A percentile compares a stretch with the other conserved stretches of the same genome.
Conservation (phyloP, 1,140 invertebrate genomes). For the Laodelphax striatellus region DNA sequence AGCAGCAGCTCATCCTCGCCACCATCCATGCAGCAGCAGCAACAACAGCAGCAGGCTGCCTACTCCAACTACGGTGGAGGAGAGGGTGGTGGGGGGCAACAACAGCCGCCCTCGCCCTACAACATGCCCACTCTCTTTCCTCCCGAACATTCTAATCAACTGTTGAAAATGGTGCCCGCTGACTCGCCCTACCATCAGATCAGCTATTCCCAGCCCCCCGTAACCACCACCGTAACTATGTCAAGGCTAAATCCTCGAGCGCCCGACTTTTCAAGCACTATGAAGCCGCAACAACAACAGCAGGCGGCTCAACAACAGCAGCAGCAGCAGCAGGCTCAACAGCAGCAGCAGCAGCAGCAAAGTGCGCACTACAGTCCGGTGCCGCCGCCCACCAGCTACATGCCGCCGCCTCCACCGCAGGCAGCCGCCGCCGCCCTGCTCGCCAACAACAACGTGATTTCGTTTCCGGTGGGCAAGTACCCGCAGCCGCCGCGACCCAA, state of each 20-base stretch:
- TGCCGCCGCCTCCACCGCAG: slow-evolving; percentile 3
- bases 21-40: no score
- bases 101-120: slow-evolving; percentile 21
- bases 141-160: not conserved
- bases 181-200: slow-evolving; percentile 3
- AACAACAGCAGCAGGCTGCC: slow-evolving; percentile 12
- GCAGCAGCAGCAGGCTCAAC: slow-evolving; percentile 19
- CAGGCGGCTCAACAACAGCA: slow-evolving; percentile 16
- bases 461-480: slow-evolving; percentile 16
- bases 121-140: not conserved
- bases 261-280: slow-evolving; percentile 59
- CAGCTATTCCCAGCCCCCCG: slow-evolving; percentile 1
- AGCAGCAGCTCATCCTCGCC: no score
- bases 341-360: slow-evolving; percentile 30
- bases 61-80: no score
- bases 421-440: not conserved
- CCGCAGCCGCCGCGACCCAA: slow-evolving; percentile 29
- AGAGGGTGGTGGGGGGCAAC: slow-evolving; percentile 22
- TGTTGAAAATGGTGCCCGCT: slow-evolving; percentile 6
- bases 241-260: slow-evolving; percentile 79
- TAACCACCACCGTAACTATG: slow-evolving; percentile 35
- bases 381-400: slow-evolving; percentile 14
- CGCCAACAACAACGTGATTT: slow-evolving; percentile 18
- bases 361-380: slow-evolving; percentile 29
- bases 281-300: slow-evolving; percentile 23